A percentile compares a stretch with the other conserved stretches of the same genome.
These are phyloP conservation scores for Drosophila cognata DNA, from an alignment of 2,888 invertebrate species.

Conservation along the genomic window DNA sequence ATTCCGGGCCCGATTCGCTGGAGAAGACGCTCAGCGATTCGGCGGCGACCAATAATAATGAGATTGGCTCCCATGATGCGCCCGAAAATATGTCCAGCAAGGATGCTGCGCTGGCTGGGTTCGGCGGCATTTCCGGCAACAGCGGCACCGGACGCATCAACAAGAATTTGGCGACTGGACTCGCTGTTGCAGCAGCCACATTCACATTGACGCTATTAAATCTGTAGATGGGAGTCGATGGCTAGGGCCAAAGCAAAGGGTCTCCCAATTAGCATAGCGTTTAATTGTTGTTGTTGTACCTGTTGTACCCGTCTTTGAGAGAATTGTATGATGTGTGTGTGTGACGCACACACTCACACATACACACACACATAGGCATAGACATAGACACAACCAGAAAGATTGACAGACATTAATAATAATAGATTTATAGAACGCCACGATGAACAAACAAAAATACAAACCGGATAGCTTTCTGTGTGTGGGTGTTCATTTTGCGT, in stretches of 20 bases:
- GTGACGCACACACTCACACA: slow-evolving; percentile 2
- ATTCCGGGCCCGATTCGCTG: slow-evolving; percentile 79
- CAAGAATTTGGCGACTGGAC: slow-evolving; percentile 32
- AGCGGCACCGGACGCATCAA: neutral
- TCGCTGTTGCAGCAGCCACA: slow-evolving; percentile 28
- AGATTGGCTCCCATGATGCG: slow-evolving; percentile 74
- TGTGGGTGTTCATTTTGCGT: slow-evolving; percentile 44
- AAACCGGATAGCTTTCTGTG: slow-evolving; percentile 44
- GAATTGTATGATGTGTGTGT: slow-evolving; percentile 20
- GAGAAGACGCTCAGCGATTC: slow-evolving; percentile 79
- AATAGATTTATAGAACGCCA: slow-evolving; percentile 36
- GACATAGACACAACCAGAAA: slow-evolving; percentile 24
- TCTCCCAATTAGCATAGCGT: slow-evolving; percentile 78
- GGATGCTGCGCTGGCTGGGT: slow-evolving; percentile 71
- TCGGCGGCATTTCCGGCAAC: slow-evolving; percentile 36
- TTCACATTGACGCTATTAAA: slow-evolving; percentile 45
- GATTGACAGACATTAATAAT: slow-evolving; percentile 43
- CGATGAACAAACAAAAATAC: slow-evolving; percentile 9
- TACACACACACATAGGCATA: slow-evolving; percentile 8
- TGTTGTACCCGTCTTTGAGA: slow-evolving; percentile 83
- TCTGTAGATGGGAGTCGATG: slow-evolving; percentile 63
- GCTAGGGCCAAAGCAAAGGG: slow-evolving; percentile 23
- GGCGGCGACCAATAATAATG: slow-evolving; percentile 63
- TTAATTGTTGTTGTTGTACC: slow-evolving; percentile 84
- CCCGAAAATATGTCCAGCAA: slow-evolving; percentile 83